Evolutionary conservation across 2,888 invertebrate genomes (phyloP).

Genomic region (Psylliodes chrysocephalus): DNA sequence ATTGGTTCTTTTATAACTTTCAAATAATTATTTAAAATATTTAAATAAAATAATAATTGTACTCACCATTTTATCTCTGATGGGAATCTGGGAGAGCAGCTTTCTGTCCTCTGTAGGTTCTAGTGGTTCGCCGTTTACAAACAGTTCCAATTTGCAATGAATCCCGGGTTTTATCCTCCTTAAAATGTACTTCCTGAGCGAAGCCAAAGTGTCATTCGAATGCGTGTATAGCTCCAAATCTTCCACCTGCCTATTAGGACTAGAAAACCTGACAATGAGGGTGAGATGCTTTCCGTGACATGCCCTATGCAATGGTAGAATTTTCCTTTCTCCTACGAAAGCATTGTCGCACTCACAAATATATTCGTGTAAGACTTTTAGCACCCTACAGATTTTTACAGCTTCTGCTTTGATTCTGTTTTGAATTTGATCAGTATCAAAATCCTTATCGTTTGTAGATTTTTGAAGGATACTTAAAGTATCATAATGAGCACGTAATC

Average conservation of each 20-base stretch:
- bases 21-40: too few relatives aligned
- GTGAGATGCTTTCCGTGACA: conserved; percentile 91
- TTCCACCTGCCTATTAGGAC: conserved; percentile 87
- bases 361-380: conserved; percentile 95
- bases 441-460: conserved; percentile 65
- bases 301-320: conserved; percentile 88
- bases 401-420: conserved; percentile 74
- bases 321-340: conserved; percentile 87
- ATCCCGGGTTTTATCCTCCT: conserved; percentile 72
- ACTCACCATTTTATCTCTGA: conserved; percentile 88
- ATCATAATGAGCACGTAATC: conserved; percentile 86
- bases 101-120: conserved; percentile 90
- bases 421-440: conserved; percentile 63
- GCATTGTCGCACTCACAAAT: conserved; percentile 93
- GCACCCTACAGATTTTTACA: conserved; percentile 89
- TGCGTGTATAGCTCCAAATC: conserved; percentile 94
- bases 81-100: conserved; percentile 84
- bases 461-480: conserved; percentile 76
- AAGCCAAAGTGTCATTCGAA: conserved; percentile 91
- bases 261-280: conserved; percentile 81
- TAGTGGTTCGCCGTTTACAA: conserved; percentile 87
- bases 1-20: too few relatives aligned
- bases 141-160: conserved; percentile 90
- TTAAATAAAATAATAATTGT: too few relatives aligned
- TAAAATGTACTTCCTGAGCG: conserved; percentile 82